Base-by-base conservation (phyloP, 2,797 vertebrate species). In the Serranus cabrilla region DNA sequence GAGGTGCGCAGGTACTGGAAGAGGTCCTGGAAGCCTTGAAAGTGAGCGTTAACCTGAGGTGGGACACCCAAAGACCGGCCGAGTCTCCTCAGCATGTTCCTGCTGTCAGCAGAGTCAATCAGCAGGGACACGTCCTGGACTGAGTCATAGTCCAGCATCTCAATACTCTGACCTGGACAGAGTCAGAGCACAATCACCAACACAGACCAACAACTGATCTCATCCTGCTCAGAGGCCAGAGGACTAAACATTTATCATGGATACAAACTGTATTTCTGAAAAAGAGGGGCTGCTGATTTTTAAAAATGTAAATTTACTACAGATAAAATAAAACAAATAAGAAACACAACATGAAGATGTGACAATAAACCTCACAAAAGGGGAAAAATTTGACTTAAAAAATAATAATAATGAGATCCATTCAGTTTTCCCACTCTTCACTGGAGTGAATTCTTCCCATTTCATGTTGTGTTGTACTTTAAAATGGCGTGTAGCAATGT, bases 1-100 rank as follows among this genome's bases (percentile, higher is more conserved):
- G 92, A 93, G 40, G 91, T 91, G 49, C 85, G 76, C 55, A 93
- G 87, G 71, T 93, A 92, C 58, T 89, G 88, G 56, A 93, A 93
- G 49, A 94, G 87, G 51, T 94, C 92, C 78, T 88, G 87, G 71
- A 93, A 93, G 62, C 81, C 73, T 23, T 61, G 66, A 39, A 94
- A 77, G 62, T 88, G 89, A 69, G 46, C 11, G 1, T 86, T 64
- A 46, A 93, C 70, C 75, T 88, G 87, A 49, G 89, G 86, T 1
- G 90, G 81, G 67, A 92, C 84, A 2, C 87, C 90, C 46, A 94
- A 52, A 57, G 85, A 85, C 34, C 69, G 46, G 1, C 87, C 91
- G 12, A 90, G 76, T 4, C 84, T 84, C 70, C 70, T 81, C 56
- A 90, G 46, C 51, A 52, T 17, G 27, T 55, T 31, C 14, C 52